phyloP scores from a whole-genome alignment of 2,888 invertebrate genomes.

The Cheilosia scutellata region DNA sequence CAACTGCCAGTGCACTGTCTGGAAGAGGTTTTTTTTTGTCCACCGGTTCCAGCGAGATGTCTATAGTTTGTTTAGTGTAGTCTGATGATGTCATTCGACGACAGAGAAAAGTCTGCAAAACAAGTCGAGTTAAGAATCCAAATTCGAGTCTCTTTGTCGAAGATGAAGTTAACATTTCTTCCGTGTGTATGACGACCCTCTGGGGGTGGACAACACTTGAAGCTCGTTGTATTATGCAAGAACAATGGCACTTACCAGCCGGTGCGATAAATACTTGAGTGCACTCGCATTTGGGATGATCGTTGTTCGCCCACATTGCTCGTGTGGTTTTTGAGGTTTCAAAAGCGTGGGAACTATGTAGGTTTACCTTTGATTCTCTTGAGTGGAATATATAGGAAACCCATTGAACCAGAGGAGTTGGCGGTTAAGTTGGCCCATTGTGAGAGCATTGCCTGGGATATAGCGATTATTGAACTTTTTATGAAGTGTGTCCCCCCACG shows the following conservation, averaged over 20 bases:
- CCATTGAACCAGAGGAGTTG: slow-evolving; percentile 41
- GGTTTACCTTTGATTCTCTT: not conserved
- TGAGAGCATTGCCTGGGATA: not conserved
- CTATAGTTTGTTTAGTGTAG: slow-evolving; percentile 18
- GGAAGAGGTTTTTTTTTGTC: not conserved
- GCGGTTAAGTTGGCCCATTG: slow-evolving; percentile 15
- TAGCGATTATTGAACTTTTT: slow-evolving; percentile 46
- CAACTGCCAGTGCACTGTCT: slow-evolving; percentile 15
- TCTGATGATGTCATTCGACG: slow-evolving; percentile 64
- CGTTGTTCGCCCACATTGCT: slow-evolving; percentile 46
- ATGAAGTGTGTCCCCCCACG: slow-evolving; percentile 36
- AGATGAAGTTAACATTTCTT: slow-evolving; percentile 29
- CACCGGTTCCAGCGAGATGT: slow-evolving; percentile 42
- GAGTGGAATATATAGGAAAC: slow-evolving; percentile 6
- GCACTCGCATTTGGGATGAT: slow-evolving; percentile 3
- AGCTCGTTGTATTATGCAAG: slow-evolving; percentile 23
- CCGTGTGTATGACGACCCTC: slow-evolving; percentile 21
- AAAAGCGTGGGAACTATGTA: slow-evolving; percentile 42
- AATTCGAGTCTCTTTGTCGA: slow-evolving; percentile 6
- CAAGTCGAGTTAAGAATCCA: slow-evolving; percentile 45
- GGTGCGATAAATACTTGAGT: slow-evolving; percentile 18
- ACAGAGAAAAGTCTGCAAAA: slow-evolving; percentile 17
- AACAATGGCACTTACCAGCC: slow-evolving; percentile 50
- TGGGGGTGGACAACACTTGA: slow-evolving; percentile 51
- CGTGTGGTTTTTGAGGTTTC: not conserved